These are phyloP conservation scores for Acyrthosiphon pisum DNA, from an alignment of 1,140 invertebrate genomes.

Conservation along the genomic window DNA sequence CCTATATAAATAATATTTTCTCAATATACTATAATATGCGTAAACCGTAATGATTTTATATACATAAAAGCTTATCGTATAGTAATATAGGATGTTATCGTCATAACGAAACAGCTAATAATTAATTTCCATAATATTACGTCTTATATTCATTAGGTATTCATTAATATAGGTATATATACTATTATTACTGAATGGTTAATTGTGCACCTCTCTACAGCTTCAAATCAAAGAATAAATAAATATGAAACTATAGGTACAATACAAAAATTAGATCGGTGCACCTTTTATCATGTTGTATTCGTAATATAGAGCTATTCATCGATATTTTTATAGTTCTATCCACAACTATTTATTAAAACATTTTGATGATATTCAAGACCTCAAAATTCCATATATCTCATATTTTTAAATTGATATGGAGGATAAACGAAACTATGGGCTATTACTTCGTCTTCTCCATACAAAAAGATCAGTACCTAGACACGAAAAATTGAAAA, in stretches of 20 bases:
- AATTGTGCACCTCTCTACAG: background rate
- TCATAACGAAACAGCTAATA: background rate
- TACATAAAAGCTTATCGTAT: background rate
- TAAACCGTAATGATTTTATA: background rate
- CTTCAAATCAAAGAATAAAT: background rate
- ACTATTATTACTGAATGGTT: background rate
- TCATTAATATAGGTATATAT: background rate
- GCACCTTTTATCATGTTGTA: background rate
- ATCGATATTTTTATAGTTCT: background rate
- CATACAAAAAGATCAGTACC: background rate
- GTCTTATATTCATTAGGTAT: background rate
- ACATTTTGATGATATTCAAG: too few relatives aligned
- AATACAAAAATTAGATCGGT: background rate
- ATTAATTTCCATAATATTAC: background rate
- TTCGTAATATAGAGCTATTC: background rate
- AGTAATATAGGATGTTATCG: background rate
- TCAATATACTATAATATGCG: background rate
- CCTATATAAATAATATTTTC: background rate
- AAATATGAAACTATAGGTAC: background rate
- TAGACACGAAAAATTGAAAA: background rate
- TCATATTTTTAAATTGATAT: background rate
- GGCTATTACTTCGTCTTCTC: background rate
- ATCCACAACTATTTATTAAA: background rate
- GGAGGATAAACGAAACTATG: background rate
- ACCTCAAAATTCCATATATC: too few relatives aligned